phyloP scores from a whole-genome alignment of 2,797 vertebrate genomes.

The Myioborus melanocephalus region DNA sequence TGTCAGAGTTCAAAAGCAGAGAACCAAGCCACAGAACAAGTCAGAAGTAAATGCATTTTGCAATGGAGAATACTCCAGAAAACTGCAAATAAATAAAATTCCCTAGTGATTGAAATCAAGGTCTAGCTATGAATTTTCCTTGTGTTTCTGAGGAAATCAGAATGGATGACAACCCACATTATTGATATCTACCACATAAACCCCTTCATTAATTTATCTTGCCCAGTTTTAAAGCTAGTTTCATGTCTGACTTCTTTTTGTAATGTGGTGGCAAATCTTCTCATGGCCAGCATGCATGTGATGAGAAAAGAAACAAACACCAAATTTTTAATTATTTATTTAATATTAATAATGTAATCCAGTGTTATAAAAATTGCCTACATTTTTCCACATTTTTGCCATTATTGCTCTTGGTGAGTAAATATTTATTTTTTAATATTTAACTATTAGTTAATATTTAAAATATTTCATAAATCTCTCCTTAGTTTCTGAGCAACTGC shows the following conservation, averaged over 20 bases:
- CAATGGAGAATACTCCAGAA: not conserved
- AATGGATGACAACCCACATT: not conserved
- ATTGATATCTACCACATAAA: not conserved
- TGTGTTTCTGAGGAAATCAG: not conserved
- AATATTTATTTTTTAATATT: not conserved
- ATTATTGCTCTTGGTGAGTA: not conserved
- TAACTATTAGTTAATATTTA: not conserved
- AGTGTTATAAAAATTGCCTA: not conserved
- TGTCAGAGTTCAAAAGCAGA: not conserved
- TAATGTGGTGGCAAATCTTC: not conserved
- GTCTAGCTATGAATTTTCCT: not conserved
- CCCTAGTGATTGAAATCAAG: not conserved
- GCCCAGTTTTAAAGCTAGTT: not conserved
- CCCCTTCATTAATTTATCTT: not conserved
- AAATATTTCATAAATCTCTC: not conserved
- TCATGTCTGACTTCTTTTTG: not conserved
- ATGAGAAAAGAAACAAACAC: not conserved
- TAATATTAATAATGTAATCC: not conserved
- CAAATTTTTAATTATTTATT: not conserved
- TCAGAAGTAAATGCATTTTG: not conserved
- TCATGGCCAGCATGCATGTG: accelerated
- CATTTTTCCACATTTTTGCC: not conserved
- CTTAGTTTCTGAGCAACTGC: not conserved
- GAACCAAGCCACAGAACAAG: not conserved
- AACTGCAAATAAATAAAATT: not conserved